Percentiles rank a stretch among this genome's conserved stretches.
Conservation (phyloP, 2,113 vertebrate genomes). For the Corapipo altera region DNA sequence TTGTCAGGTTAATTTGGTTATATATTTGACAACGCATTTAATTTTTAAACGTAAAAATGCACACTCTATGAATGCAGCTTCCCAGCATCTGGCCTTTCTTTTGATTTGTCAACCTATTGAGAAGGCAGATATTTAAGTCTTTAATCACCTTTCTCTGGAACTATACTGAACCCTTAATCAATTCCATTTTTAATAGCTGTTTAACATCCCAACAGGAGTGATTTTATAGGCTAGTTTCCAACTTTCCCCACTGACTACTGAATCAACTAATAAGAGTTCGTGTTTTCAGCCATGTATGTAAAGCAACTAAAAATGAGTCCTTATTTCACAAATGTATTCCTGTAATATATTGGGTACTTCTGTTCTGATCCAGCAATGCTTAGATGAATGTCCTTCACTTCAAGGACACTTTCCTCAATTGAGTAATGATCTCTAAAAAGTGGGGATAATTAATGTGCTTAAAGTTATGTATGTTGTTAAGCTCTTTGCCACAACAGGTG, state of each 20-base stretch:
- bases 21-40: background rate
- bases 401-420: background rate
- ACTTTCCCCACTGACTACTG: background rate
- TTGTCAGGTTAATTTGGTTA: background rate
- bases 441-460: background rate
- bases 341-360: background rate
- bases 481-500: background rate
- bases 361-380: background rate
- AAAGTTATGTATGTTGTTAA: background rate
- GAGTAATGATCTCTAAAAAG: background rate
- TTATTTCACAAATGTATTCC: background rate
- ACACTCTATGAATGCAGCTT: background rate
- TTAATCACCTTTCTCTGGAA: background rate
- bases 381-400: background rate
- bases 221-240: background rate
- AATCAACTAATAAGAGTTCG: background rate
- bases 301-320: background rate
- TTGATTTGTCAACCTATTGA: background rate
- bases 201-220: background rate
- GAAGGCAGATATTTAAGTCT: background rate
- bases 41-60: background rate
- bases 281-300: background rate
- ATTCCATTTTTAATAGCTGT: background rate
- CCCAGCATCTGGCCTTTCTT: background rate
- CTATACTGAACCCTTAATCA: background rate